Base-by-base conservation (phyloP, 92 coral and sea anemone species). In the Parazoanthus swiftii region DNA sequence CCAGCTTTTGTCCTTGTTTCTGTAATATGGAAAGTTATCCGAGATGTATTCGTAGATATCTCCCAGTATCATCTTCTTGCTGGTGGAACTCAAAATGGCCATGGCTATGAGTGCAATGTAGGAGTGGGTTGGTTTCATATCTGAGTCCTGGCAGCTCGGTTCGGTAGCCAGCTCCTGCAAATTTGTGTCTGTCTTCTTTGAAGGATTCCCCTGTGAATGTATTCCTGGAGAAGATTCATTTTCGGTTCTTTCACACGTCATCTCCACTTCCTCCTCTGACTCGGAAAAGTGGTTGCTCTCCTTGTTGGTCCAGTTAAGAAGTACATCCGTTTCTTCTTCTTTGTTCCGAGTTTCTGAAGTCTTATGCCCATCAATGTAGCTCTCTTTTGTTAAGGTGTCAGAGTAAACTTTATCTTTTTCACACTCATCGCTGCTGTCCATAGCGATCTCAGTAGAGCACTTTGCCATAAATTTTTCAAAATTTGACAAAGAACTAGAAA, bases 1-100 rank as follows among this genome's bases (percentile, higher is more conserved):
- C 99, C 99, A 97, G 73, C 98, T 95, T 88, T 97, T 97, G 93
- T 97, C 99, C 86, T 97, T 97, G 90, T 95, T 97, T 4, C 98
- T 88, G 83, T 97, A 97, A 85, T 97, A 97, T 8, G 98, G 99
- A 74, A 92, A 97, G 89, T 95, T 97, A 21, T 95, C 98, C 3
- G 99, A 95, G 87, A 97, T 97, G 86, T 97, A 95, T 59, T 93
- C 94, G 89, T 97, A 97, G 85, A 97, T 97, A 81, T 97, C 99
- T 3, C 99, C 99, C 8, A 97, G 91, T 5, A 97, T 93, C 93
- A 97, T 95, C 85, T 97, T 97, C 89, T 95, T 97, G 91, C 91
- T 93, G 23, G 95, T 90, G 48, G 88, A 82, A 82, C 99, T 97
- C 15, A 97, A 93, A 43, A 97, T 97, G 46, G 99, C 99, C 99